Evolutionary conservation across 2,113 vertebrate species (phyloP), one percentile per base, ranked within the genome.

Genomic region (Prionailurus viverrinus): DNA sequence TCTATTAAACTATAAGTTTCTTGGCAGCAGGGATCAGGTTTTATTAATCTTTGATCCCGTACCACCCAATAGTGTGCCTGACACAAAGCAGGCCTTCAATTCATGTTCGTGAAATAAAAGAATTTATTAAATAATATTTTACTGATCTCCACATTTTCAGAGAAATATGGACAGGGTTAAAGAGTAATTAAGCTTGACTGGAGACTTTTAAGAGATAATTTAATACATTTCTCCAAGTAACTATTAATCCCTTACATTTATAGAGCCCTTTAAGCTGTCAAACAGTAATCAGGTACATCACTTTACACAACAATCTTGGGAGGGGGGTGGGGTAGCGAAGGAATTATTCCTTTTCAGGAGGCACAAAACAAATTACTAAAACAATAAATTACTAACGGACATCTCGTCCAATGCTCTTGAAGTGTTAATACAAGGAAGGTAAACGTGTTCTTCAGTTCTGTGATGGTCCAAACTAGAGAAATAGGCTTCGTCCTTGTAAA

Each of bases 221-320:
- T 95, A 74, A 91, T 63, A 68, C 14, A 80, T 91, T 91, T 93
- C 48, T 83, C 80, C 23, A 94, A 81, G 31, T 73, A 41, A 90
- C 6, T 76, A 45, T 79, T 91, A 96, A 96, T 66, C 36, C 36
- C 13, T 97, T 84, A 71, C 5, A 95, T 89, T 95, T 96, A 69
- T 92, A 81, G 14, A 39, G 29, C 16, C 31, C 11, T 92, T 92
- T 81, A 95, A 81, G 96, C 66, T 69, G 81, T 92, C 21, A 94
- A 74, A 92, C 25, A 19, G 48, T 41, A 83, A 94, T n/a, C n/a
- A 88, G 39, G 23, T 36, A 83, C 27, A 91, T 87, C 71, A 68
- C 27, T 63, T 69, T 83, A 85, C 53, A 36, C 5, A 96, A 93
- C 25, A 91, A 45, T 16, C 15, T 63, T 89, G 4, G 19, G 76